Conservation (phyloP, 2,797 vertebrate genomes). For the Cottoperca gobio region DNA sequence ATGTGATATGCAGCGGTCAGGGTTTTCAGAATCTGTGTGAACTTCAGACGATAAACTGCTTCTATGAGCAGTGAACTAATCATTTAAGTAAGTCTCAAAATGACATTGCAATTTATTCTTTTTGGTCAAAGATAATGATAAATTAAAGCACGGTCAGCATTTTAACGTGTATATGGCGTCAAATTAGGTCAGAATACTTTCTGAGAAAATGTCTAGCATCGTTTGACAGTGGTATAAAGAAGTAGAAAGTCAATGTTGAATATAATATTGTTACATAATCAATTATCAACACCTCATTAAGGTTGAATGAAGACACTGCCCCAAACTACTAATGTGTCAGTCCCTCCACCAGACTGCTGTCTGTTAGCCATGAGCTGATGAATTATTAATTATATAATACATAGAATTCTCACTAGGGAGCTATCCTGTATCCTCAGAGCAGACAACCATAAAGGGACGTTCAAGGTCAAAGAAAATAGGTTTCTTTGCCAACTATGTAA, state of each 20-base stretch:
- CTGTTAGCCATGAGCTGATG: slow-evolving; percentile 77
- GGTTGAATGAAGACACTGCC: slow-evolving; percentile 62
- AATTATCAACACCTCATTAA: slow-evolving; percentile 70
- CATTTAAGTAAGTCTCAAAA: slow-evolving; percentile 4
- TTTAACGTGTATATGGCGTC: neutral
- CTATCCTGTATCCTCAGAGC: slow-evolving; percentile 70
- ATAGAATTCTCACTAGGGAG: slow-evolving; percentile 78
- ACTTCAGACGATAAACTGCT: slow-evolving; percentile 13
- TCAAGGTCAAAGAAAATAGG: slow-evolving; percentile 85
- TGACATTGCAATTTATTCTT: neutral
- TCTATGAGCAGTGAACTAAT: slow-evolving; percentile 3
- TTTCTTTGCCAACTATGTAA: slow-evolving; percentile 71
- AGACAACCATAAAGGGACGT: slow-evolving; percentile 78
- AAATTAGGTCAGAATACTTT: neutral
- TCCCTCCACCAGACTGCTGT: slow-evolving; percentile 70
- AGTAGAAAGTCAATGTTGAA: slow-evolving; percentile 20
- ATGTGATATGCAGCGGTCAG: neutral
- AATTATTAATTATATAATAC: slow-evolving; percentile 87
- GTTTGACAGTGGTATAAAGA: slow-evolving; percentile 1
- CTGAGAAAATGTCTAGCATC: neutral
- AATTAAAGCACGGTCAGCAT: neutral
- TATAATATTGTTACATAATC: slow-evolving; percentile 61
- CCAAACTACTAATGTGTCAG: slow-evolving; percentile 67
- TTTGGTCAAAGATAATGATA: neutral
- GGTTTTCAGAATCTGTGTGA: slow-evolving; percentile 14